phyloP scores from a whole-genome alignment of 2,888 invertebrate species.

The Napeogenes inachia region DNA sequence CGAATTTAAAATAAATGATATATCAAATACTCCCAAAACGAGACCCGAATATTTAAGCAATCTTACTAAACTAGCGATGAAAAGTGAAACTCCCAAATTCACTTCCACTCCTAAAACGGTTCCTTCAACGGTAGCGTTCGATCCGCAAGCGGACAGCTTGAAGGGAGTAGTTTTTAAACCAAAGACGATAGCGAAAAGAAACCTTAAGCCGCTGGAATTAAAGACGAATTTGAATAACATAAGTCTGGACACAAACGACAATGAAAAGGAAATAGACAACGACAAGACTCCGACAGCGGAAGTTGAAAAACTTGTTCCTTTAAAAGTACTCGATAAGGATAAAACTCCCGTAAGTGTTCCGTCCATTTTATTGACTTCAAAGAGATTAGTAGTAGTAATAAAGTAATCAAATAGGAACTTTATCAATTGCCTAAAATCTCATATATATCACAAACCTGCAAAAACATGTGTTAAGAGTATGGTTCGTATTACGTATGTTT shows the following conservation, averaged over 20 bases:
- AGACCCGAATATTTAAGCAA: conserved; percentile 38
- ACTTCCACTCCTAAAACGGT: conserved; percentile 37
- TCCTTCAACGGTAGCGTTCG: conserved; percentile 18
- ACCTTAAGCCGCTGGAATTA: conserved; percentile 75
- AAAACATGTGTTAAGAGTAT: too few relatives aligned
- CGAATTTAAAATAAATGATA: conserved; percentile 31
- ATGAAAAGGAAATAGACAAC: conserved; percentile 56
- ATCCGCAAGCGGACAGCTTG: conserved; percentile 24
- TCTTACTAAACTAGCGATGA: conserved; percentile 37
- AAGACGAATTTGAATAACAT: conserved; percentile 70
- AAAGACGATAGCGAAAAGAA: conserved; percentile 60
- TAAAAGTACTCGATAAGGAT: conserved; percentile 51
- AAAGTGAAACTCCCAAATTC: conserved; percentile 39
- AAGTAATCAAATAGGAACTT: too few relatives aligned
- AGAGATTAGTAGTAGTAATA: too few relatives aligned
- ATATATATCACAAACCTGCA: too few relatives aligned
- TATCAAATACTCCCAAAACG: conserved; percentile 30
- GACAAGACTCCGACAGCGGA: conserved; percentile 55
- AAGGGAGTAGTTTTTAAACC: conserved; percentile 51
- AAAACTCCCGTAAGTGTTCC: conserved; percentile 60
- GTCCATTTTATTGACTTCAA: too few relatives aligned
- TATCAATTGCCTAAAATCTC: too few relatives aligned
- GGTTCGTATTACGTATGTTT: too few relatives aligned
- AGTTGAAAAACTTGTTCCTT: conserved; percentile 43
- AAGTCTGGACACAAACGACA: conserved; percentile 71